Evolutionary conservation across 2,888 invertebrate species (phyloP).

Genomic region (Dromius quadrimaculatus): DNA sequence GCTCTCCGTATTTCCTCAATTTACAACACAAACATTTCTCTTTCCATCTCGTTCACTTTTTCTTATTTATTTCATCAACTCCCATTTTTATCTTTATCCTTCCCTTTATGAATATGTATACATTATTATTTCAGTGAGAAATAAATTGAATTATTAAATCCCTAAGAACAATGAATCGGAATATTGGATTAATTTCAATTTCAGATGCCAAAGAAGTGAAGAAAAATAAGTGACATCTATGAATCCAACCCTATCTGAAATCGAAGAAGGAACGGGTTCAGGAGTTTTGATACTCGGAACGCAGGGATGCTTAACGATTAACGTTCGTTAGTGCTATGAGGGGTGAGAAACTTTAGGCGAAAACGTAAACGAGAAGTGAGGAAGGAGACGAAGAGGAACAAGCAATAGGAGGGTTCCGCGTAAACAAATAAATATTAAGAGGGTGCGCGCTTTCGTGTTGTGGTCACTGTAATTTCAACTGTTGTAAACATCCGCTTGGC

Average conservation of each 20-base stretch:
- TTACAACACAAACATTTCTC: slow-evolving; percentile 16
- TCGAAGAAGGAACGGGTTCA: slow-evolving; percentile 24
- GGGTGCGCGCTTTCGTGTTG: slow-evolving; percentile 50
- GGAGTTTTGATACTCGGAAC: neutral
- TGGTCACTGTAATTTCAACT: slow-evolving; percentile 45
- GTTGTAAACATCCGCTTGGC: slow-evolving; percentile 39
- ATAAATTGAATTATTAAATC: neutral
- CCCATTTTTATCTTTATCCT: neutral
- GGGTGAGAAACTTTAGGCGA: slow-evolving; percentile 14
- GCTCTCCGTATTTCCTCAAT: slow-evolving; percentile 6
- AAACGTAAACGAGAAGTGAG: slow-evolving; percentile 10
- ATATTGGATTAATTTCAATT: neutral
- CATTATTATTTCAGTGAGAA: no score
- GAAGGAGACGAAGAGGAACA: slow-evolving; percentile 20
- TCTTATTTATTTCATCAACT: slow-evolving; percentile 16
- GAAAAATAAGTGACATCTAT: slow-evolving; percentile 28
- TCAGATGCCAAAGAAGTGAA: slow-evolving; percentile 11
- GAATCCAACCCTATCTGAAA: slow-evolving; percentile 30
- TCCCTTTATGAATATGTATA: no score
- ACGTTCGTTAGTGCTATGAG: slow-evolving; percentile 23
- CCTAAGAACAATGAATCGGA: slow-evolving; percentile 2
- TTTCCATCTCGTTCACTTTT: neutral
- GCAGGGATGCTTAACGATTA: slow-evolving; percentile 25
- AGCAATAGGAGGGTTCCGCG: slow-evolving; percentile 52
- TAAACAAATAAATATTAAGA: slow-evolving; percentile 60